Percentiles rank a stretch among this genome's conserved stretches.
phyloP scores from a whole-genome alignment of 1,140 invertebrate species.

The Mizuhopecten yessoensis region DNA sequence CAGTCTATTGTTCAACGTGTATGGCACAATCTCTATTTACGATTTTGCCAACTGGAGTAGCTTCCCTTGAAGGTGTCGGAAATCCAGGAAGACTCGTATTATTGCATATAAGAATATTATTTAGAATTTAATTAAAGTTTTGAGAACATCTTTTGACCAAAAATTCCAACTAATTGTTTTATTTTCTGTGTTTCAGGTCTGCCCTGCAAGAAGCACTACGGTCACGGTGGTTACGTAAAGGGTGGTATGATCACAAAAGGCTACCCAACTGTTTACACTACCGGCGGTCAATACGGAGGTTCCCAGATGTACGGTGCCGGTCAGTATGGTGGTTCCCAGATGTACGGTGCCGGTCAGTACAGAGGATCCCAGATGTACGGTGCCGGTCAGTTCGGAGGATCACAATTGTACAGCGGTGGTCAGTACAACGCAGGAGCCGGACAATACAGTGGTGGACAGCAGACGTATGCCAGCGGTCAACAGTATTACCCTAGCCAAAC shows the following conservation, averaged over 20 bases:
- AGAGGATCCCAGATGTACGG: not conserved
- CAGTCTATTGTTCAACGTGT: no score
- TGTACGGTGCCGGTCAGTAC: not conserved
- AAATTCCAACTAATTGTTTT: no score
- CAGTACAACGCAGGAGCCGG: not conserved
- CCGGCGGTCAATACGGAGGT: not conserved
- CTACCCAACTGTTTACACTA: not conserved
- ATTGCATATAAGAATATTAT: no score
- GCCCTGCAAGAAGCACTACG: slow-evolving; percentile 1
- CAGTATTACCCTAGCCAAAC: not conserved
- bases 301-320: not conserved
- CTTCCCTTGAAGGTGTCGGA: no score
- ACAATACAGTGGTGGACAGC: not conserved
- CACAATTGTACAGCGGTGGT: not conserved
- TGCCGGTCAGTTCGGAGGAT: not conserved
- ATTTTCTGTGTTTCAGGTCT: slow-evolving; percentile 17
- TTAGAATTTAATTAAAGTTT: no score
- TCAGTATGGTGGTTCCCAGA: not conserved
- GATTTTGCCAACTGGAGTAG: no score
- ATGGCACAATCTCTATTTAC: no score
- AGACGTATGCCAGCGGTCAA: not conserved
- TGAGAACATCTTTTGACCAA: no score
- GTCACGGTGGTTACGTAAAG: not conserved
- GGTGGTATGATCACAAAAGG: not conserved
- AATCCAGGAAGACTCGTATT: no score